A percentile compares a stretch with the other conserved stretches of the same genome.
phyloP scores from a whole-genome alignment of 2,888 invertebrate species.

The Dryobotodes eremita region DNA sequence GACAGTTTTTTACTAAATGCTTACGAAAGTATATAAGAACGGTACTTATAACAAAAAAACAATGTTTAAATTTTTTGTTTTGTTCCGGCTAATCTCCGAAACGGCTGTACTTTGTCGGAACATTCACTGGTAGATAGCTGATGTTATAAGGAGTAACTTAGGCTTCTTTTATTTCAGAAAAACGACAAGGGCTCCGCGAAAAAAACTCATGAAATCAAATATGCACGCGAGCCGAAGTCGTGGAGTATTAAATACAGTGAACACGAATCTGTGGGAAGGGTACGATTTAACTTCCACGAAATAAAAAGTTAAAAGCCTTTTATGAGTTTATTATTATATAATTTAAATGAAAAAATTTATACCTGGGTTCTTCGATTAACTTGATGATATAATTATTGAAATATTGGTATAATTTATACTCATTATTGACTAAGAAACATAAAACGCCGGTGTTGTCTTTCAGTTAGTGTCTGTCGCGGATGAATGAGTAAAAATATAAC shows the following conservation, averaged over 20 bases:
- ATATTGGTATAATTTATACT: conserved; percentile 22
- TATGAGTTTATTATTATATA: background rate
- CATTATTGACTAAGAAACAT: conserved; percentile 45
- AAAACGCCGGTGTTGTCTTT: conserved; percentile 50
- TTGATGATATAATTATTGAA: conserved; percentile 12
- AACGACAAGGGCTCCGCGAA: no score
- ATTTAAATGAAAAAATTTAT: background rate
- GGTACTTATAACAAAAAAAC: no score
- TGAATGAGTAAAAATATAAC: conserved; percentile 46
- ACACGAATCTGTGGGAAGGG: background rate
- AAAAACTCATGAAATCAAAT: no score
- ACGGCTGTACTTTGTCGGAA: no score
- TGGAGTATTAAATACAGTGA: background rate
- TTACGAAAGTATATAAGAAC: no score
- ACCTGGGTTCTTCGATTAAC: background rate
- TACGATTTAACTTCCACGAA: background rate
- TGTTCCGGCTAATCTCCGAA: no score
- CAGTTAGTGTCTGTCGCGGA: conserved; percentile 38
- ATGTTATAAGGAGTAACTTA: no score
- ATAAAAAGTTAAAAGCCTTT: background rate
- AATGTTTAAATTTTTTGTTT: no score
- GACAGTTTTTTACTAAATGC: no score
- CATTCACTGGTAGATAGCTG: no score
- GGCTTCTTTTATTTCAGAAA: no score
- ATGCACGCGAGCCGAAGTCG: no score